phyloP scores from a whole-genome alignment of 2,888 invertebrate genomes.

The Spicauda simplicius region DNA sequence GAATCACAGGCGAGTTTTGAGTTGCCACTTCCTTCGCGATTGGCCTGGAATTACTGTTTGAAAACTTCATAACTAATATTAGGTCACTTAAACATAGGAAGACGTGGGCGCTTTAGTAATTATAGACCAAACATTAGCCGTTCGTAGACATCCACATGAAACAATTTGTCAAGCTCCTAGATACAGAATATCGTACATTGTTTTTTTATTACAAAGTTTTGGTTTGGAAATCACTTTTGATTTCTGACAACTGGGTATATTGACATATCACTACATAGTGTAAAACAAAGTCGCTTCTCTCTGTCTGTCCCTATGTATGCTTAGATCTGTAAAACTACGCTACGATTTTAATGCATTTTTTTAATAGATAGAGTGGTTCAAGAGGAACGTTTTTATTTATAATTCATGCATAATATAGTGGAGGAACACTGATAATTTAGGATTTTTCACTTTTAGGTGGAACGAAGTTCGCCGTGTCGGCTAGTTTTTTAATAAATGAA shows the following conservation, averaged over 20 bases:
- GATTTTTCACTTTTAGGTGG: no score
- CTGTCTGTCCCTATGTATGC: no score
- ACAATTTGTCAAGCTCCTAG: slow-evolving; percentile 28
- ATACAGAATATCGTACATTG: slow-evolving; percentile 8
- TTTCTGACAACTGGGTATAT: not conserved
- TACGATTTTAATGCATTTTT: no score
- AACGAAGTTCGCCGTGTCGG: no score
- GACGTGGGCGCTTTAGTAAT: slow-evolving; percentile 31
- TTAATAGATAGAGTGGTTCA: no score
- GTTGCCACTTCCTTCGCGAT: slow-evolving; percentile 29
- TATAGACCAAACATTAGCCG: slow-evolving; percentile 35
- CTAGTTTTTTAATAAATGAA: no score
- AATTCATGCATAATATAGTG: no score
- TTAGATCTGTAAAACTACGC: no score
- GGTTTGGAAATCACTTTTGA: not conserved
- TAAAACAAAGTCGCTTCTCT: no score
- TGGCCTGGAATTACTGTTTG: slow-evolving; percentile 28
- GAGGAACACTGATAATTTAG: no score
- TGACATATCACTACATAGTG: not conserved
- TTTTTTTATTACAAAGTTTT: not conserved
- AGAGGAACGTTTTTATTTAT: no score
- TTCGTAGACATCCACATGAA: slow-evolving; percentile 22
- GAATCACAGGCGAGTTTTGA: slow-evolving; percentile 24
- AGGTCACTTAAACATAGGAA: slow-evolving; percentile 34
- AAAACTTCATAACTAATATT: slow-evolving; percentile 35